These are phyloP conservation scores for Lophotis ruficrista DNA, from an alignment of 2,113 vertebrate species.

Conservation along the genomic window DNA sequence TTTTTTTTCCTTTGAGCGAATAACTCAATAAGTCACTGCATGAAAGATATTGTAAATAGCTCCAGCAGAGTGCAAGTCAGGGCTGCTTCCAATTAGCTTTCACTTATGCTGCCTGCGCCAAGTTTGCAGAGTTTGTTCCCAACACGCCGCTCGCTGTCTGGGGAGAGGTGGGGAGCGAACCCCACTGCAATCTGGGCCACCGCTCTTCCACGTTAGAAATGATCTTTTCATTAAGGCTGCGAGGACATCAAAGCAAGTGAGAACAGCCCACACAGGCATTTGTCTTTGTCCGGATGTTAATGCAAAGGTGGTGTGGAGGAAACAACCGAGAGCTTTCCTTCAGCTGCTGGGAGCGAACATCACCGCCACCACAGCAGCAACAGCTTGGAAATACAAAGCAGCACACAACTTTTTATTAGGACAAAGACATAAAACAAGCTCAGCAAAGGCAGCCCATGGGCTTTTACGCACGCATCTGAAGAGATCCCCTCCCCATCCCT, in stretches of 20 bases:
- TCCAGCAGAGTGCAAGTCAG: slow-evolving; percentile 56
- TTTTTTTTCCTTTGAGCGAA: slow-evolving; percentile 34
- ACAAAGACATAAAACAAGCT: slow-evolving; percentile 16
- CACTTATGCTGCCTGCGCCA: slow-evolving; percentile 53
- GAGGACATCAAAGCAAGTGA: not conserved
- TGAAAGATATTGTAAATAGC: slow-evolving; percentile 66
- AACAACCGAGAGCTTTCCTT: not conserved
- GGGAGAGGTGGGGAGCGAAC: not conserved
- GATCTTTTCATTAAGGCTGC: not conserved
- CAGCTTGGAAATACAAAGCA: not conserved
- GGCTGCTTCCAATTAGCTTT: slow-evolving; percentile 70
- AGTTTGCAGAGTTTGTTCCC: slow-evolving; percentile 49
- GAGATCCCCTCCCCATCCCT: not conserved
- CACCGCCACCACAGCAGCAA: not conserved
- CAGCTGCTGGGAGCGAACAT: not conserved
- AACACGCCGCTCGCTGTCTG: not conserved
- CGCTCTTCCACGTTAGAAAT: not conserved
- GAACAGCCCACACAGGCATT: not conserved
- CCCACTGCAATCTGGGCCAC: not conserved
- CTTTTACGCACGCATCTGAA: not conserved
- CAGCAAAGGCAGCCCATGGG: not conserved
- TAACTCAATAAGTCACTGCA: slow-evolving; percentile 54
- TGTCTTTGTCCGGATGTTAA: slow-evolving; percentile 39
- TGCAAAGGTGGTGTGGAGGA: not conserved
- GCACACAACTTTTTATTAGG: slow-evolving; percentile 26